These are phyloP conservation scores for Sphaeridia pumilis DNA, from an alignment of 2,888 invertebrate species.

Conservation along the genomic window DNA sequence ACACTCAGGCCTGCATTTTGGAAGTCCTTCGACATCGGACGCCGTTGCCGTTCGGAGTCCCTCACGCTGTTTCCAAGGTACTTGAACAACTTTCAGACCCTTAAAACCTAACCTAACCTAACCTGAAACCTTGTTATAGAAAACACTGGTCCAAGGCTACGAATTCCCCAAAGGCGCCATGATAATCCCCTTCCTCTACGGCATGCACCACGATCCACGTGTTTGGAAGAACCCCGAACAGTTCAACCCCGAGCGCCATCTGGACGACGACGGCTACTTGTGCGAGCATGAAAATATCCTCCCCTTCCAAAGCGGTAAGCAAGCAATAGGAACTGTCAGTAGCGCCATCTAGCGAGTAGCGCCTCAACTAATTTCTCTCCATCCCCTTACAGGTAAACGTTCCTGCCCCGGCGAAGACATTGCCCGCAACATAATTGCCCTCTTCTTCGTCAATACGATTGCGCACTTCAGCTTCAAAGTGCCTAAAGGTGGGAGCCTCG, in stretches of 20 bases:
- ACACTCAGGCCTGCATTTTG: slow-evolving; percentile 59
- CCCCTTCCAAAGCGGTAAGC: slow-evolving; percentile 72
- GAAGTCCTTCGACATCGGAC: slow-evolving; percentile 68
- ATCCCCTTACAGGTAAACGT: slow-evolving; percentile 53
- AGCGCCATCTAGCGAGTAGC: too few relatives aligned
- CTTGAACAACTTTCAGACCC: too few relatives aligned
- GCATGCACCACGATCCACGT: slow-evolving; percentile 79
- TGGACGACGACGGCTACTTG: slow-evolving; percentile 49
- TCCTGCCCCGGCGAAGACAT: slow-evolving; percentile 77
- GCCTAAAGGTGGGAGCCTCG: slow-evolving; percentile 38
- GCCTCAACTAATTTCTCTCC: too few relatives aligned
- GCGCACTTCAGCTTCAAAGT: slow-evolving; percentile 46
- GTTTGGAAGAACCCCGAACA: slow-evolving; percentile 75
- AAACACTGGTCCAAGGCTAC: slow-evolving; percentile 67
- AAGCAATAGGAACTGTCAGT: too few relatives aligned
- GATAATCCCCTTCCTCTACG: slow-evolving; percentile 73
- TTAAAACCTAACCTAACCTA: too few relatives aligned
- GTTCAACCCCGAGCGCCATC: slow-evolving; percentile 71
- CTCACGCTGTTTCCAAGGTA: slow-evolving; percentile 59
- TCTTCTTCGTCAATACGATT: slow-evolving; percentile 52
- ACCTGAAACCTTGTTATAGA: too few relatives aligned
- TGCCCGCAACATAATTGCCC: slow-evolving; percentile 56
- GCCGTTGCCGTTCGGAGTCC: slow-evolving; percentile 71
- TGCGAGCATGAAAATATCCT: slow-evolving; percentile 25
- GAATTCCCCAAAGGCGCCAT: slow-evolving; percentile 71